A percentile compares a stretch with the other conserved stretches of the same genome.
phyloP scores from a whole-genome alignment of 2,113 vertebrate genomes.

The Silurus meridionalis region DNA sequence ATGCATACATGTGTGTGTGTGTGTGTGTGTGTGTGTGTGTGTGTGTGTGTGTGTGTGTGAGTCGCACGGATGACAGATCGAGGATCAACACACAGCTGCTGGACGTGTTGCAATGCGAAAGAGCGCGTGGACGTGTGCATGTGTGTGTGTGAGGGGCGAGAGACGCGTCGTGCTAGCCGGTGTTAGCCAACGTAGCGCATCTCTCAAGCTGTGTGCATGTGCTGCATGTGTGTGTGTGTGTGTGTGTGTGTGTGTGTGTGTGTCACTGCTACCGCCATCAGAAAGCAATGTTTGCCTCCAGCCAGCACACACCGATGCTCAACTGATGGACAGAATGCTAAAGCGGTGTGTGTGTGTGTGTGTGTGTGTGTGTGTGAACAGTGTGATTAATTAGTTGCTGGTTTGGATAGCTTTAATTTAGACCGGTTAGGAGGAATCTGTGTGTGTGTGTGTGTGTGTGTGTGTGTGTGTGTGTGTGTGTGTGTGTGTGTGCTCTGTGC shows the following conservation, averaged over 20 bases:
- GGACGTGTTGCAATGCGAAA: conserved; percentile 59
- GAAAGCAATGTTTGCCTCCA: conserved; percentile 56
- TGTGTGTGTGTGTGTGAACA: conserved; percentile 20
- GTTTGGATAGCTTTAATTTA: conserved; percentile 21
- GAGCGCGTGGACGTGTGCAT: conserved; percentile 45
- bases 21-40: conserved; percentile 42
- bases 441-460: conserved; percentile 9
- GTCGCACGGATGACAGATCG: conserved; percentile 48
- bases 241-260: conserved; percentile 49
- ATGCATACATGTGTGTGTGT: conserved; percentile 53
- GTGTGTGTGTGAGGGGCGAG: conserved; percentile 21
- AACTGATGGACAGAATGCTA: conserved; percentile 59
- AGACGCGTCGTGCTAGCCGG: conserved; percentile 54
- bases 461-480: conserved; percentile 40
- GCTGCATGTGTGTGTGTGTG: conserved; percentile 40
- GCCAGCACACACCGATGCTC: conserved; percentile 60
- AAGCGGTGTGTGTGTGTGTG: conserved; percentile 51
- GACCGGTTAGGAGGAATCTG: conserved; percentile 11
- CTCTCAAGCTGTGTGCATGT: conserved; percentile 56
- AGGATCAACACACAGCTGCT: conserved; percentile 59
- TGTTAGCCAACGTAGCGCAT: conserved; percentile 63
- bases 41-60: conserved; percentile 46
- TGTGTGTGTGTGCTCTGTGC: conserved; percentile 2
- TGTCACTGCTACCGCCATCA: conserved; percentile 37
- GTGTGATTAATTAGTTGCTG: conserved; percentile 27